A percentile compares a stretch with the other conserved stretches of the same genome.
Conservation (phyloP, 2,888 invertebrate genomes). For the Andrena camellia region DNA sequence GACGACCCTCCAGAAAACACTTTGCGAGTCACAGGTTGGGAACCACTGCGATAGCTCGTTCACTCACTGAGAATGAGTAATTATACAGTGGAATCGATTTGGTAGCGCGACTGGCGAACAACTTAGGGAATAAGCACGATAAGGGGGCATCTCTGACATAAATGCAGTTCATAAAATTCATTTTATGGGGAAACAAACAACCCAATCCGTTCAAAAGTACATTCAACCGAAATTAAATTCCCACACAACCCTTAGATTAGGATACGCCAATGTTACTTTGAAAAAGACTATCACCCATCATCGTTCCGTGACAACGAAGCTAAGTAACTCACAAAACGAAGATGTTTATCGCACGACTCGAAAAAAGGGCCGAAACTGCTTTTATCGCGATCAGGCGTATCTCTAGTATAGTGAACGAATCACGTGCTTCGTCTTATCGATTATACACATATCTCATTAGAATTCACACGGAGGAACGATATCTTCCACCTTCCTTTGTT, state of each 20-base stretch:
- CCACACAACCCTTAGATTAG: no score
- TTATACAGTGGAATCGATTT: not conserved
- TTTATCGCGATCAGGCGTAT: not conserved
- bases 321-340: not conserved
- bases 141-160: no score
- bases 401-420: not conserved
- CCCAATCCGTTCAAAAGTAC: no score
- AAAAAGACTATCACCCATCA: not conserved
- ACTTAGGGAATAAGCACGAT: no score
- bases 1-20: no score
- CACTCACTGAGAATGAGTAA: not conserved
- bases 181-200: no score
- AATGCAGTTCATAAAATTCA: no score
- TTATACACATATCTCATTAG: constrained; percentile 2
- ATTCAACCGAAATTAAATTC: no score
- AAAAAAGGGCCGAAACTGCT: not conserved
- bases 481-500: not conserved
- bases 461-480: not conserved
- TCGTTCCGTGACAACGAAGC: no score
- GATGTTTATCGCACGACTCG: not conserved
- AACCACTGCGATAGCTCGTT: constrained; percentile 3
- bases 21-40: no score
- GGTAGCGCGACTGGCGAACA: not conserved
- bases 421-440: not conserved
- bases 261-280: not conserved